A percentile compares a stretch with the other conserved stretches of the same genome.
Evolutionary conservation across 2,888 invertebrate species (phyloP).

Genomic region (Drosophila mimetica): DNA sequence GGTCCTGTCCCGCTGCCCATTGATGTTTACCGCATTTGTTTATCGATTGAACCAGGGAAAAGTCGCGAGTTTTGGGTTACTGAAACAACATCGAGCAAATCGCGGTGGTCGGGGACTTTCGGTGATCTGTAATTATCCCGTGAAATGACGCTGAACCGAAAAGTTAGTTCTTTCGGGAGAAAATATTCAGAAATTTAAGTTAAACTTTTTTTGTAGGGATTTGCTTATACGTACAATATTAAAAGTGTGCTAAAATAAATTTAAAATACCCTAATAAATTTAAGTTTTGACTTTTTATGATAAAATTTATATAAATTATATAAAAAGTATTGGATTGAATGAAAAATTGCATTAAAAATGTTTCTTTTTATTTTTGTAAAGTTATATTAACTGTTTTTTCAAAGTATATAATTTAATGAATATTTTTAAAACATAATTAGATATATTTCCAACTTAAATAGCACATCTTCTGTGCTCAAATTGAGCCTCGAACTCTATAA

Average conservation of each 20-base stretch:
- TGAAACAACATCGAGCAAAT: constrained; percentile 53
- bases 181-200: background rate
- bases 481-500: constrained; percentile 13
- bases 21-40: constrained; percentile 74
- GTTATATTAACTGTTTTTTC: no score
- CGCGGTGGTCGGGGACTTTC: background rate
- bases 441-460: background rate
- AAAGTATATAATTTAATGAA: no score
- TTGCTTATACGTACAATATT: no score
- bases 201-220: no score
- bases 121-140: constrained; percentile 63
- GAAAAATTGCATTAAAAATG: no score
- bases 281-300: no score
- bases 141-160: constrained; percentile 64
- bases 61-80: constrained; percentile 60
- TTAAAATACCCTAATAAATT: no score
- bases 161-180: background rate
- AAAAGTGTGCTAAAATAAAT: no score
- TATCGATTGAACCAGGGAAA: constrained; percentile 59
- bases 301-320: no score
- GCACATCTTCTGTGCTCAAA: background rate
- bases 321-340: no score
- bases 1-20: constrained; percentile 40
- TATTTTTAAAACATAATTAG: no score
- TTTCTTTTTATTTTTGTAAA: no score